Conservation (phyloP, 2,888 invertebrate species). For the Rambutsinella grinnellia region DNA sequence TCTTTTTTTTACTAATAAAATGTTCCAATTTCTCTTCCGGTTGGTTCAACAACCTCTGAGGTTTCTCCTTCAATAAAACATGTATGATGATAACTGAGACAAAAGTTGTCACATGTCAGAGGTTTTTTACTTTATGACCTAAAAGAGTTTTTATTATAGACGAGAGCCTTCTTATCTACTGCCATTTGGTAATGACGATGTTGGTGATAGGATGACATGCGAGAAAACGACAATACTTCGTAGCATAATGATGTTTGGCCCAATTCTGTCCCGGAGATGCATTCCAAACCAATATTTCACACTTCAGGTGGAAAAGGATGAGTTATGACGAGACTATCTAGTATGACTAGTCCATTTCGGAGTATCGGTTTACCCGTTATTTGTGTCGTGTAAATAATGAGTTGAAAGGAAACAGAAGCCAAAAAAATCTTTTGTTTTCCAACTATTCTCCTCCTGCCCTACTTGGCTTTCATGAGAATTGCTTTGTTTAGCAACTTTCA, state of each 20-base stretch:
- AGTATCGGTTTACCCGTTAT: background rate
- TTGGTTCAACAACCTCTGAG: slow-evolving; percentile 26
- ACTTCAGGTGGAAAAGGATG: slow-evolving; percentile 12
- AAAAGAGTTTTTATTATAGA: background rate
- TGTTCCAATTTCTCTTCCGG: background rate
- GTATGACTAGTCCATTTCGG: background rate
- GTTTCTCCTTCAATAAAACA: background rate
- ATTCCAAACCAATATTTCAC: slow-evolving; percentile 5
- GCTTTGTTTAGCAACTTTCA: background rate
- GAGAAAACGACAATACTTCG: background rate
- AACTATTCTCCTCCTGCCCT: slow-evolving; percentile 31
- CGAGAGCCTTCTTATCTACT: background rate
- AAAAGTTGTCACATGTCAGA: background rate
- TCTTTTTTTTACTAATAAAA: too few species aligned
- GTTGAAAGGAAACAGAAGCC: background rate
- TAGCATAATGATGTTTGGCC: background rate
- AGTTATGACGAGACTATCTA: background rate
- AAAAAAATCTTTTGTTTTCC: slow-evolving; percentile 3
- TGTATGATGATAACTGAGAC: background rate
- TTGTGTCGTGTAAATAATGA: background rate
- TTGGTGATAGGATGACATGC: background rate
- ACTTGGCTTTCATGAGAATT: slow-evolving; percentile 23
- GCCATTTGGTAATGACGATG: too few species aligned
- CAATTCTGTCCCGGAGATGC: slow-evolving; percentile 8
- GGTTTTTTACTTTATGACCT: background rate